These are phyloP conservation scores for Pampus argenteus DNA, from an alignment of 2,797 vertebrate species.

Conservation along the genomic window DNA sequence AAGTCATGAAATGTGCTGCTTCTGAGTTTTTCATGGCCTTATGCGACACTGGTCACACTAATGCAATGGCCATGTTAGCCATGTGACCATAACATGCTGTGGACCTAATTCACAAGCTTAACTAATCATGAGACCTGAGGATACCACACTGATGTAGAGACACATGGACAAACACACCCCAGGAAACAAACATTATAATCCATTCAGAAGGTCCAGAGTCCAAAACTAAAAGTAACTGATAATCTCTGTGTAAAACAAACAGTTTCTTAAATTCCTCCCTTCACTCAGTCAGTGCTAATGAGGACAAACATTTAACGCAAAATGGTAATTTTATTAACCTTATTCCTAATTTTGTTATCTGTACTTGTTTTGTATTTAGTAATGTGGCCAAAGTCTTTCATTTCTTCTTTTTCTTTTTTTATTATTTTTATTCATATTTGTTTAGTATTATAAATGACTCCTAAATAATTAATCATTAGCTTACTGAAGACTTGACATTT, in stretches of 20 bases:
- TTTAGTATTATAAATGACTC: background rate
- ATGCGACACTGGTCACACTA: constrained; percentile 1
- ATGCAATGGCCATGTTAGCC: constrained; percentile 1
- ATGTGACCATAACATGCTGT: background rate
- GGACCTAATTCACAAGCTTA: constrained; percentile 41
- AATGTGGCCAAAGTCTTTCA: background rate
- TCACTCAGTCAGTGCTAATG: background rate
- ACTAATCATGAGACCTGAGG: constrained; percentile 56
- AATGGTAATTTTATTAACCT: background rate
- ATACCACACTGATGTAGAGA: constrained; percentile 19
- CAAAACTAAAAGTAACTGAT: constrained; percentile 21
- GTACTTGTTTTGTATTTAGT: background rate
- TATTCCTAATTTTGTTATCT: rapidly evolving
- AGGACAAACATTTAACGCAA: background rate
- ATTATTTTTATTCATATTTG: background rate
- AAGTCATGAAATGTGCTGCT: background rate
- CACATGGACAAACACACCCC: constrained; percentile 23
- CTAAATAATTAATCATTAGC: background rate
- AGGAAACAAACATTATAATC: constrained; percentile 55
- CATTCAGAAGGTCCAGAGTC: constrained; percentile 48
- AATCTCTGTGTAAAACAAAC: constrained; percentile 23
- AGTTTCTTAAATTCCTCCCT: background rate
- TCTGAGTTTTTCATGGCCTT: constrained; percentile 1
- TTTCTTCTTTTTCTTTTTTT: background rate
- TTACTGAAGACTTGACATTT: background rate